These are phyloP conservation scores for Bimastos eiseni DNA, from an alignment of 2,888 invertebrate species.

Conservation along the genomic window DNA sequence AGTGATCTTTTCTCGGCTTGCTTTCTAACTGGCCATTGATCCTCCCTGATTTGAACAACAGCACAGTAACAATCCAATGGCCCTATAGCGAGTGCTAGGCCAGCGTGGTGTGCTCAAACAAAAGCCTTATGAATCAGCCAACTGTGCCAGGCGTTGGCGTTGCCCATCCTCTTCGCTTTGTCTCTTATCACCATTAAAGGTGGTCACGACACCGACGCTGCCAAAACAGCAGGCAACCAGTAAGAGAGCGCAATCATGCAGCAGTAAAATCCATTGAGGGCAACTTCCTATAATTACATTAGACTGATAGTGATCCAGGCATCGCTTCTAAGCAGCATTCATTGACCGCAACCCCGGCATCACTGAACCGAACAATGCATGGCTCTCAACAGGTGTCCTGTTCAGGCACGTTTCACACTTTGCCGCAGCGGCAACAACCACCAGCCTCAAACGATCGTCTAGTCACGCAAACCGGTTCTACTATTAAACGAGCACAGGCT, in stretches of 20 bases:
- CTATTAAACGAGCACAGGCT: neutral
- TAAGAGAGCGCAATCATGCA: neutral
- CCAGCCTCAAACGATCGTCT: neutral
- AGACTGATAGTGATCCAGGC: neutral
- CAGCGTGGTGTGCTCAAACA: neutral
- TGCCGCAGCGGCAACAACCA: neutral
- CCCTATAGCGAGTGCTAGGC: neutral
- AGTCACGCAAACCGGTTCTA: neutral
- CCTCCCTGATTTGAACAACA: neutral
- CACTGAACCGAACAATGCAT: neutral
- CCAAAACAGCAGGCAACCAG: neutral
- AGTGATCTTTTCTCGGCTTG: too few species aligned
- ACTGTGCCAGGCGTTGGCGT: neutral
- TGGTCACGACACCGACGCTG: neutral
- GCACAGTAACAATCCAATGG: neutral
- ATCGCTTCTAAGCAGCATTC: neutral
- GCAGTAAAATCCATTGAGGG: neutral
- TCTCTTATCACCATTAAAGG: neutral
- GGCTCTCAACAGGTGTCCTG: constrained; percentile 15
- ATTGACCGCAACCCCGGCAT: neutral
- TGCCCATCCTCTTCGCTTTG: neutral
- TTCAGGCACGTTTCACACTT: constrained; percentile 20
- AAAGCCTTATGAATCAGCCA: neutral
- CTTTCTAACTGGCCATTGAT: too few species aligned
- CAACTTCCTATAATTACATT: neutral